Evolutionary conservation across 2,113 vertebrate species (phyloP).

Genomic region (Brienomyrus brachyistius): DNA sequence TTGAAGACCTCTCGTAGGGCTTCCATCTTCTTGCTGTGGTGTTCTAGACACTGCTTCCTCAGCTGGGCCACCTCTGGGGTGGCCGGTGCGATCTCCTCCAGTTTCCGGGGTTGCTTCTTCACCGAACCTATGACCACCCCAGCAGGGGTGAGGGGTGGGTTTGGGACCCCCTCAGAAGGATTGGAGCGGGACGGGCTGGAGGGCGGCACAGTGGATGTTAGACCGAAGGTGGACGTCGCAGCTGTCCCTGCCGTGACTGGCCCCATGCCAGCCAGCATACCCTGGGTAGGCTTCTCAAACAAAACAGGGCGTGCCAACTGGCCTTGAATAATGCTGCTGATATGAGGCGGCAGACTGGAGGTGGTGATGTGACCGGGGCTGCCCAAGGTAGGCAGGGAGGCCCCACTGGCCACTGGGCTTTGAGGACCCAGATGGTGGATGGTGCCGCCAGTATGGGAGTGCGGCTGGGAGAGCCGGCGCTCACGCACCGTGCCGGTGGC

Average conservation of each 20-base stretch:
- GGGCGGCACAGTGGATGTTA: constrained; percentile 73
- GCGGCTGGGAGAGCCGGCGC: constrained; percentile 78
- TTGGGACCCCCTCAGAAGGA: constrained; percentile 66
- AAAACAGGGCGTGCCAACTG: constrained; percentile 74
- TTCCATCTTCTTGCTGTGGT: constrained; percentile 85
- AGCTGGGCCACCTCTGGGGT: constrained; percentile 82
- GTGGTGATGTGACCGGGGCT: constrained; percentile 81
- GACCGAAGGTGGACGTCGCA: constrained; percentile 59
- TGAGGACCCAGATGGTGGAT: constrained; percentile 84
- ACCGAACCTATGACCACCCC: constrained; percentile 49
- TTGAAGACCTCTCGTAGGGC: constrained; percentile 80
- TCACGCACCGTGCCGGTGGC: constrained; percentile 62
- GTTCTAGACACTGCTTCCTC: constrained; percentile 87
- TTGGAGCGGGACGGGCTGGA: constrained; percentile 79
- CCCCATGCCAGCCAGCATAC: constrained; percentile 67
- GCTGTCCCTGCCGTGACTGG: constrained; percentile 40
- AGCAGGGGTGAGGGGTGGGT: constrained; percentile 64
- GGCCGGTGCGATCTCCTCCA: constrained; percentile 88
- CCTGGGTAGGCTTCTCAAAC: constrained; percentile 70
- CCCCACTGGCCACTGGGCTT: constrained; percentile 70
- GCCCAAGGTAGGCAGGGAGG: constrained; percentile 63
- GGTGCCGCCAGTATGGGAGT: constrained; percentile 83
- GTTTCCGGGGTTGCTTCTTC: constrained; percentile 74
- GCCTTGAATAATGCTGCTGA: constrained; percentile 87
- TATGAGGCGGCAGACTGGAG: constrained; percentile 79